Percentiles rank a stretch among this genome's conserved stretches.
These are phyloP conservation scores for Tadarida brasiliensis DNA, from an alignment of 2,797 vertebrate species.

Conservation along the genomic window DNA sequence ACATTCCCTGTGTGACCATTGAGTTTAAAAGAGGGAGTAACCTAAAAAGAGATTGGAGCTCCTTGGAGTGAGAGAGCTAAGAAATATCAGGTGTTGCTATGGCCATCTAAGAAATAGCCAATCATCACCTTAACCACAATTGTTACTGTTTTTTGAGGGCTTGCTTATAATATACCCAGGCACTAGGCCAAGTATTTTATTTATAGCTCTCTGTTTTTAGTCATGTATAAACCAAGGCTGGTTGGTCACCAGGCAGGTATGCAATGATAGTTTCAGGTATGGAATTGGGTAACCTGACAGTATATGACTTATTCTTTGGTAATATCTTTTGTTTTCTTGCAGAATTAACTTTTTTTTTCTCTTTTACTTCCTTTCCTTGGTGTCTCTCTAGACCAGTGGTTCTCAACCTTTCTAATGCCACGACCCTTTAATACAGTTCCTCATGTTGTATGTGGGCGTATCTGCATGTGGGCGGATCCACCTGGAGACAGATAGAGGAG, in stretches of 20 bases:
- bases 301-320: slow-evolving; percentile 31
- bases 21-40: slow-evolving; percentile 47
- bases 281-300: background rate
- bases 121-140: slow-evolving; percentile 39
- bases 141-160: slow-evolving; percentile 46
- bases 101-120: slow-evolving; percentile 37
- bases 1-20: background rate
- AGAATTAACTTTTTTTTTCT: background rate
- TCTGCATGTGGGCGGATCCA: too few relatives aligned
- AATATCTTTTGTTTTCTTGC: slow-evolving; percentile 1
- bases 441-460: too few relatives aligned
- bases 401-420: too few relatives aligned
- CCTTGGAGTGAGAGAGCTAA: background rate
- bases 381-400: background rate
- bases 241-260: slow-evolving; percentile 48
- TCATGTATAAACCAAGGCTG: slow-evolving; percentile 52
- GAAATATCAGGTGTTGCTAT: slow-evolving; percentile 17
- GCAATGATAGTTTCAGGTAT: slow-evolving; percentile 47
- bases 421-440: too few relatives aligned
- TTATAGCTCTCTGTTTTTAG: slow-evolving; percentile 69
- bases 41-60: background rate
- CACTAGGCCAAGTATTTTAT: slow-evolving; percentile 63
- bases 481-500: too few relatives aligned
- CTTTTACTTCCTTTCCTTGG: background rate
- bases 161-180: slow-evolving; percentile 60